Evolutionary conservation across 2,797 vertebrate genomes (phyloP), one percentile per base, ranked within the genome.

Genomic region (Denticeps clupeoides): DNA sequence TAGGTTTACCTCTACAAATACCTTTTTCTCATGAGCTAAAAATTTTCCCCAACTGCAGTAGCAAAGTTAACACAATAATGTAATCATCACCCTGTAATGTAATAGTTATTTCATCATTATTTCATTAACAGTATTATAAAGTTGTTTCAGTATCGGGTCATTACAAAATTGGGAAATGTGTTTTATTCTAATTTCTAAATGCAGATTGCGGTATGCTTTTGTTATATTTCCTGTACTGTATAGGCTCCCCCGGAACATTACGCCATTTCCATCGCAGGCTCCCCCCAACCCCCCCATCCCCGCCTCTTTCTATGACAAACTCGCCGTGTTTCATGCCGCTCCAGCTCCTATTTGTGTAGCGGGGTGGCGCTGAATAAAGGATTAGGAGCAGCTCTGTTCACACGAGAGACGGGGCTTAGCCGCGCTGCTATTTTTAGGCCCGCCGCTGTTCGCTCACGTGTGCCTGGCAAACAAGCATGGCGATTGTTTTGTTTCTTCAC

Each of bases 401-500:
- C 11, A 27, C 5, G 11, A 46, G 38, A 41, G 37, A 33, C n/a
- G 16, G 11, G 18, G 33, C 22, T 43, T 44, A 55, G 44, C 31
- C n/a, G 7, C 1, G 16, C 15, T n/a, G 29, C 38, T 58, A 53
- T 61, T 58, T 58, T 58, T 46, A 57, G 41, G 41, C 28, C 29
- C 9, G 13, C 10, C n/a, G 31, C 22, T 10, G n/a, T 40, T 46
- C 15, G 35, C 13, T 43, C 51, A 53, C 31, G 23, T 40, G 47
- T 9, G 32, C 2, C 19, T n/a, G 23, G 24, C 40, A 31, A 45
- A 64, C 54, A 49, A 45, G 54, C 21, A 43, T 37, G 23, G 16
- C 7, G 22, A 53, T 59, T 48, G 42, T 54, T 54, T 48, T 37
- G 16, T 33, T 38, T 21, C 21, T n/a, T n/a, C n/a, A 38, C 24